Base-by-base conservation (phyloP, 2,113 vertebrate species). In the Poecile atricapillus region DNA sequence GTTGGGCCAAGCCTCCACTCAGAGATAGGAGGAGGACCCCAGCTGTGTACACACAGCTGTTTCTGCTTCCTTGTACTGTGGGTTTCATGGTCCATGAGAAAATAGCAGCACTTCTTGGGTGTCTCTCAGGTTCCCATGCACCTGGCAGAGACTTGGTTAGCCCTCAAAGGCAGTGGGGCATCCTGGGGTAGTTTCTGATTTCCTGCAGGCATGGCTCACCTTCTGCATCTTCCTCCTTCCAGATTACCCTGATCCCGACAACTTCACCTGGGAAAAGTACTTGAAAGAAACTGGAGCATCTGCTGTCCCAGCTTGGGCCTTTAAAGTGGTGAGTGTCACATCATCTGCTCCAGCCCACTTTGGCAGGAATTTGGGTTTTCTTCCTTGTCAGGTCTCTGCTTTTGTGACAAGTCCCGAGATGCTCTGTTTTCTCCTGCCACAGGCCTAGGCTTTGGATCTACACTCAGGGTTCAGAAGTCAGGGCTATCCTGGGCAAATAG, bases 231-330 rank as follows among this genome's bases (percentile, higher is more conserved):
- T 63, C 20, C 28, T 44, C 60, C 27, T 69, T 81, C 11, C 94
- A 99, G 99, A 99, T 97, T 99, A 99, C 83, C 99, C 99, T 75
- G 99, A 99, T 87, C 98, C 98, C 1, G 98, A 98, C 63, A 98
- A 97, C 88, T 99, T 99, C 97, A 98, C 98, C 88, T 99, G 99
- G 99, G 98, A 99, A 91, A 98, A 97, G 73, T 99, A 99, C 95
- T 97, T 99, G 94, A 98, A 98, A 84, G 99, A 99, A 97, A 99
- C 99, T 0, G 98, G 99, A 50, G 97, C 99, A 37, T 98, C 98
- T 79, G 98, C 99, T 37, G 99, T 99, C 83, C 98, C 98, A 17
- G 63, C 98, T 43, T 99, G 99, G 80, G 98, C 99, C 73, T 99
- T 99, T 96, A 99, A 98, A 98, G 98, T 98, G 98, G 99, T 99